Conservation (phyloP, 2,888 invertebrate species). For the Netelia virgata region DNA sequence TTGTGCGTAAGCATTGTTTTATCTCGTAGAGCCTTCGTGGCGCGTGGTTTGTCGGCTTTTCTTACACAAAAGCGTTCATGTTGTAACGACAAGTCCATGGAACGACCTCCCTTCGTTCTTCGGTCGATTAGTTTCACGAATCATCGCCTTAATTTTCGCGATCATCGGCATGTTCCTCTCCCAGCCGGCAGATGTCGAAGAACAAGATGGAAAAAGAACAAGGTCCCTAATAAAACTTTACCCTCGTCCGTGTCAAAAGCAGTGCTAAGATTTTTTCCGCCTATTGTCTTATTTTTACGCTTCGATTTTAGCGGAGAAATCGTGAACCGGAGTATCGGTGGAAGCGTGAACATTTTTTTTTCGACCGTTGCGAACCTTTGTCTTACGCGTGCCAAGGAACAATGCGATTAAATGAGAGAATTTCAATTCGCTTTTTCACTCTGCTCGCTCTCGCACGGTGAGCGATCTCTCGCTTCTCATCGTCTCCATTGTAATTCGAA, state of each 20-base stretch:
- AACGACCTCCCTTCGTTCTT: constrained; percentile 15
- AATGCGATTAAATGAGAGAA: constrained; percentile 76
- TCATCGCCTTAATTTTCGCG: constrained; percentile 67
- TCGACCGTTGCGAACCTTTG: constrained; percentile 56
- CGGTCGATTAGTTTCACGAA: constrained; percentile 68
- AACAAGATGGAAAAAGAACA: constrained; percentile 35
- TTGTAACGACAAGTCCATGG: constrained; percentile 20
- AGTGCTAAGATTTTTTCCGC: constrained; percentile 75
- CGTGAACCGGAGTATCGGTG: background rate
- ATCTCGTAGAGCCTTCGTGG: constrained; percentile 22
- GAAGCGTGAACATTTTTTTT: background rate
- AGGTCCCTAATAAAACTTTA: constrained; percentile 38
- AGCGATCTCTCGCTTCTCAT: constrained; percentile 1
- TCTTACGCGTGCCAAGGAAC: constrained; percentile 74
- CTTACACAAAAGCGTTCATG: background rate
- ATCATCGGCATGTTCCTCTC: constrained; percentile 48
- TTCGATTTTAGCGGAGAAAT: constrained; percentile 69
- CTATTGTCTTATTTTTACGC: constrained; percentile 81
- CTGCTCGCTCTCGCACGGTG: background rate
- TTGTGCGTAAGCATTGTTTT: constrained; percentile 72
- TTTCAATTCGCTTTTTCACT: constrained; percentile 57
- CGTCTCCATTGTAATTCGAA: constrained; percentile 55
- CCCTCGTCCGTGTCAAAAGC: constrained; percentile 57
- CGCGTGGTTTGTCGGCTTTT: constrained; percentile 28
- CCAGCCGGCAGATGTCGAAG: constrained; percentile 23